Evolutionary conservation across 1,140 invertebrate species (phyloP), one percentile per base, ranked within the genome.

Genomic region (Drosophila arizonae): DNA sequence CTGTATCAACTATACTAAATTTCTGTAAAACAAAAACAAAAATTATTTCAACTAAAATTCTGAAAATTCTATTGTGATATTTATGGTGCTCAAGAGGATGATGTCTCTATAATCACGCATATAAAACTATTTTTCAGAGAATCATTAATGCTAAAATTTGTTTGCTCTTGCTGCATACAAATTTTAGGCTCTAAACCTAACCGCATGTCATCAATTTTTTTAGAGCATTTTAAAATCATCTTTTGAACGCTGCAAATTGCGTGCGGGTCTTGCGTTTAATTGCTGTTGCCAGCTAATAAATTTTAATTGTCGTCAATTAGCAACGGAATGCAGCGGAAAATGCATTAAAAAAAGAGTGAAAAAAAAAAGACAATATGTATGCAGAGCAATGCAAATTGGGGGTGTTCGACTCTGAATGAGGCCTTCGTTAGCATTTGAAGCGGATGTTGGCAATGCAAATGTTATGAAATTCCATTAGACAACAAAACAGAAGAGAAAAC

Each of bases 291-390:
- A 87, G 87, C 87, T 90, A 87, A 90, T 90, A 90, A 90, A 90
- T 90, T 90, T 90, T 90, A 90, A 90, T 90, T 90, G 87, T 84
- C 77, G 58, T 86, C 82, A 90, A 90, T 90, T 90, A 90, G 86
- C 72, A 56, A 76, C 72, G 77, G 86, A 90, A 86, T 89, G 86
- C 81, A 77, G 76, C 39, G 72, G 74, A 71, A 76, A 81, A 88
- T 76, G 60, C 51, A 45, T 39, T 17, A 56, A 17, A 45, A 60
- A 64, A 63, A 39, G 11, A 39, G 36, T 39, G 13, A 30, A 13
- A 39, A 9, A 26, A 11, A 60, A 39, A 10, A 30, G 0, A 24
- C 10, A 51, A 36, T 11, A 11, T 8, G 6, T 39, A 10, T 58
- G 26, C 13, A 69, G 24, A 45, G 41, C 66, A 73, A 69, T 76